Evolutionary conservation across 2,113 vertebrate species (phyloP).

Genomic region (Myiozetetes cayanensis): DNA sequence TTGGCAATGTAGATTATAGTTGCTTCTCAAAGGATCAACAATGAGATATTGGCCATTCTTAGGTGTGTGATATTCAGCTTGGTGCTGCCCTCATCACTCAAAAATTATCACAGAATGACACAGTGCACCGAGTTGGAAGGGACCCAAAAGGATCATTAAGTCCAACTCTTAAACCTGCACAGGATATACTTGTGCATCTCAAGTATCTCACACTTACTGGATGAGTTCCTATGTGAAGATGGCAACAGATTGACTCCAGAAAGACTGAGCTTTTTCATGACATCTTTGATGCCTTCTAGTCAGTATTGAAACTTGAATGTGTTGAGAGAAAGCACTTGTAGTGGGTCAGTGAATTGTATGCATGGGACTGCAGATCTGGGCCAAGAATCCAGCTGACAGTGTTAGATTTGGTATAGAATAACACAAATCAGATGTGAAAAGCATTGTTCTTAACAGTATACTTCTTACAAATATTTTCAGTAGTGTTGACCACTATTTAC

Average conservation of each 20-base stretch:
- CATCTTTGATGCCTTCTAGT: neutral
- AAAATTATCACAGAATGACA: neutral
- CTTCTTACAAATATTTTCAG: neutral
- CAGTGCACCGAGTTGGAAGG: neutral
- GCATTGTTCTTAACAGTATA: neutral
- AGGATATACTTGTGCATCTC: neutral
- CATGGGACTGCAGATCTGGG: neutral
- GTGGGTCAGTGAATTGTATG: neutral
- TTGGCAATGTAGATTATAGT: neutral
- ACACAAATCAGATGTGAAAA: neutral
- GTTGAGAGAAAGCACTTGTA: neutral
- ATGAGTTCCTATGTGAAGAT: neutral
- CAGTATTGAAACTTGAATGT: neutral
- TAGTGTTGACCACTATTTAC: neutral
- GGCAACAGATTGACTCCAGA: neutral
- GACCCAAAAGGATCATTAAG: neutral
- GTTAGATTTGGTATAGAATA: neutral
- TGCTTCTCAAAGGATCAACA: neutral
- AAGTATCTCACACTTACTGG: neutral
- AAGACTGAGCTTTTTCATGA: neutral
- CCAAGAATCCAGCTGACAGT: neutral
- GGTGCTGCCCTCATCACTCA: neutral
- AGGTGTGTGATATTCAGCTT: neutral
- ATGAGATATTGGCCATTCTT: neutral
- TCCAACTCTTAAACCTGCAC: neutral